phyloP scores from a whole-genome alignment of 2,113 vertebrate species.

The Bos taurus region DNA sequence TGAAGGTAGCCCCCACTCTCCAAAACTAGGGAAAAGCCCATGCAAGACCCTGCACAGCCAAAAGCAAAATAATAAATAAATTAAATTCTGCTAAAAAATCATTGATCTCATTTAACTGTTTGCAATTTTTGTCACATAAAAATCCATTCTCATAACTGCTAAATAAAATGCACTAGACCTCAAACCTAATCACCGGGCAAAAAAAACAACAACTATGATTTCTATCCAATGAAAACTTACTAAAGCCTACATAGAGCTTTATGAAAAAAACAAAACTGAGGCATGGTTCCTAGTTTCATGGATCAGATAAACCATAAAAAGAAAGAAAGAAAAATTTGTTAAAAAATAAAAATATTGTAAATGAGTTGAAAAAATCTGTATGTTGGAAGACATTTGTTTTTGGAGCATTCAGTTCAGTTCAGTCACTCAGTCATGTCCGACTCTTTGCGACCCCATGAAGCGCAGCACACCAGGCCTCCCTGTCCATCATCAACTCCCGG shows the following conservation, averaged over 20 bases:
- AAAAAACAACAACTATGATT: background rate
- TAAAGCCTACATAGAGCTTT: background rate
- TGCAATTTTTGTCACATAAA: background rate
- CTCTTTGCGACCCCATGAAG: no score
- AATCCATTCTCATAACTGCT: background rate
- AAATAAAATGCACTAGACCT: background rate
- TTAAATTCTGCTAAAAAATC: background rate
- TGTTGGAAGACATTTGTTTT: background rate
- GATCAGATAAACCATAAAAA: background rate
- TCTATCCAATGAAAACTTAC: background rate
- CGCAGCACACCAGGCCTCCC: no score
- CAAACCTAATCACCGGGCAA: background rate
- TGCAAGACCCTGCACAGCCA: background rate
- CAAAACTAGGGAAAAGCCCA: background rate
- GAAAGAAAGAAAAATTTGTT: background rate
- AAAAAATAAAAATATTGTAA: background rate
- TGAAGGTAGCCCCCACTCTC: background rate
- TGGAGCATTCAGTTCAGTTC: background rate
- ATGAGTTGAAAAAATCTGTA: background rate
- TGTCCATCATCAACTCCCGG: no score
- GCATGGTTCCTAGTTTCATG: background rate
- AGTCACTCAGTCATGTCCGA: accelerated
- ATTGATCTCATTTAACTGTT: background rate
- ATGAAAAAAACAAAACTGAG: background rate
- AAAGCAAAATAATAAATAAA: background rate